phyloP scores from a whole-genome alignment of 2,888 invertebrate species.

The Rhingia campestris region DNA sequence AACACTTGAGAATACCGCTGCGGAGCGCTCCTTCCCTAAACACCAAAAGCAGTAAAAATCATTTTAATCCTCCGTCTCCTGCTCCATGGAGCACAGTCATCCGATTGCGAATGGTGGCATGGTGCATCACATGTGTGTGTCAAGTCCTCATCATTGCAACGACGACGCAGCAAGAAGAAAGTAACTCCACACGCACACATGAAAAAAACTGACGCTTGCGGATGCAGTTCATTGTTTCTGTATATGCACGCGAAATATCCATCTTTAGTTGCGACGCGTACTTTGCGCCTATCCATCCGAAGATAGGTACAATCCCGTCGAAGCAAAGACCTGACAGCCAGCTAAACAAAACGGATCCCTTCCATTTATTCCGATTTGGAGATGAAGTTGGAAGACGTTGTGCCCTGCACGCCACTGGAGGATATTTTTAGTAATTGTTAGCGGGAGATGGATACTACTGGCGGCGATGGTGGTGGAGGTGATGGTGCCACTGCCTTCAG shows the following conservation, averaged over 20 bases:
- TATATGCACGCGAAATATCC: slow-evolving; percentile 60
- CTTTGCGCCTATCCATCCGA: slow-evolving; percentile 1
- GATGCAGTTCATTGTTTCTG: slow-evolving; percentile 72
- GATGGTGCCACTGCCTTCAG: slow-evolving; percentile 31
- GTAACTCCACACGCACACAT: slow-evolving; percentile 13
- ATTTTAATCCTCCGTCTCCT: slow-evolving; percentile 62
- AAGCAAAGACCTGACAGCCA: slow-evolving; percentile 19
- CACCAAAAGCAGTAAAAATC: slow-evolving; percentile 39
- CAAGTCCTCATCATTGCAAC: slow-evolving; percentile 4
- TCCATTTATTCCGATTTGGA: slow-evolving; percentile 56
- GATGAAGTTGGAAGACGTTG: slow-evolving; percentile 1
- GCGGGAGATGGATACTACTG: slow-evolving; percentile 65
- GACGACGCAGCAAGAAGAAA: background rate
- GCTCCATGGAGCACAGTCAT: slow-evolving; percentile 39
- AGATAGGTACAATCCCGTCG: slow-evolving; percentile 2
- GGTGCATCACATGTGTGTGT: slow-evolving; percentile 32
- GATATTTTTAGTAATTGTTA: slow-evolving; percentile 73
- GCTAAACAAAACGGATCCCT: slow-evolving; percentile 63
- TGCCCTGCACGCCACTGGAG: slow-evolving; percentile 23
- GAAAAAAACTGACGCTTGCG: slow-evolving; percentile 55
- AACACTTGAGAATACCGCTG: slow-evolving; percentile 39
- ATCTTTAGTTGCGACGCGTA: slow-evolving; percentile 8
- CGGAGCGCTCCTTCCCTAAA: slow-evolving; percentile 31
- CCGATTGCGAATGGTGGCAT: slow-evolving; percentile 33
- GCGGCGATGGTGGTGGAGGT: too few relatives aligned